A percentile compares a stretch with the other conserved stretches of the same genome.
Evolutionary conservation across 2,113 vertebrate genomes (phyloP).

Genomic region (Psittacula cyanocephala): DNA sequence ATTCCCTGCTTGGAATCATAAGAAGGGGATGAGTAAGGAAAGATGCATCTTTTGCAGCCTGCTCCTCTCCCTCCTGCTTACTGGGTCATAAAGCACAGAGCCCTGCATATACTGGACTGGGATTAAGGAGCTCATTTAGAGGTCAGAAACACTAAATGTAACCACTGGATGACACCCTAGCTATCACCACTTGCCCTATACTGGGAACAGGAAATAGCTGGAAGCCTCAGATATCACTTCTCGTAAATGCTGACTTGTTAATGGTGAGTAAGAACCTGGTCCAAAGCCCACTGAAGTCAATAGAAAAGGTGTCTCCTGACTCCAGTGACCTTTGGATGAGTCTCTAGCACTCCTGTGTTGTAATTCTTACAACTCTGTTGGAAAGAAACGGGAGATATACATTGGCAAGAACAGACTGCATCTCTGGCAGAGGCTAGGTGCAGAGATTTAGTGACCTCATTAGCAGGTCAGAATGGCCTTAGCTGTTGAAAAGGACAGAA

Average conservation of each 20-base stretch:
- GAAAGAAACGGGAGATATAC: background rate
- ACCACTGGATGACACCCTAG: conserved; percentile 42
- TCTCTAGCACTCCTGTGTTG: background rate
- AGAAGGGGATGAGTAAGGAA: background rate
- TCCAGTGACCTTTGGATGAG: conserved; percentile 43
- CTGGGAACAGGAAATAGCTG: conserved; percentile 49
- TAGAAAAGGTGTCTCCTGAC: conserved; percentile 56
- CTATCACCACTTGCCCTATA: background rate
- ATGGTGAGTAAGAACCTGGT: conserved; percentile 32
- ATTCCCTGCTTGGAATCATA: background rate
- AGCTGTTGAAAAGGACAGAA: background rate
- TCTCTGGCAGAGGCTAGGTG: background rate
- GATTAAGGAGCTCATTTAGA: background rate
- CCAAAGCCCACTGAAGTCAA: background rate
- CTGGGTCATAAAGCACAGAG: background rate
- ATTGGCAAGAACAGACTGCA: background rate
- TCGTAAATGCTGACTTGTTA: conserved; percentile 41
- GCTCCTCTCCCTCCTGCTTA: background rate
- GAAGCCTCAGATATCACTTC: conserved; percentile 33
- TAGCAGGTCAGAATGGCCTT: background rate
- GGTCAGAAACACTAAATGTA: background rate
- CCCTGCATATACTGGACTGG: background rate
- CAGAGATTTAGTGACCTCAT: background rate
- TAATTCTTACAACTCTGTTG: background rate
- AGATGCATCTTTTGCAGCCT: background rate